Conservation (phyloP, 23 tunicate species). For the Diplosoma virens region DNA sequence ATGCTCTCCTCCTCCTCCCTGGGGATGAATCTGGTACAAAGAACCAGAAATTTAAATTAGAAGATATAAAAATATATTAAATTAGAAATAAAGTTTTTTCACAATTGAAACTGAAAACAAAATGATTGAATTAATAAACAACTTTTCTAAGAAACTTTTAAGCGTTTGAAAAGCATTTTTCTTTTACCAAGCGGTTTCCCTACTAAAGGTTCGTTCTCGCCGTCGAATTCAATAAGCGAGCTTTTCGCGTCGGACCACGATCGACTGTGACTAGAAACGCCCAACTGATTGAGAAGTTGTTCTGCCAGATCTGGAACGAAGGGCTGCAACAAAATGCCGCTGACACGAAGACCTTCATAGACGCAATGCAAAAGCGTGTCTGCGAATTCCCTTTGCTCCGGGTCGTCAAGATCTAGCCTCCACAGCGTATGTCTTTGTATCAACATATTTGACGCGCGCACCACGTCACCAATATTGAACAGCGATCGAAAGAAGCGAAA, state of each 20-base stretch:
- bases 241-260: slow-evolving; percentile 34
- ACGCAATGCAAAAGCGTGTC: slow-evolving; percentile 53
- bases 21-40: no score
- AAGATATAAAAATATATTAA: no score
- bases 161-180: slow-evolving; percentile 19
- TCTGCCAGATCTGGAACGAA: slow-evolving; percentile 44
- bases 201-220: background rate
- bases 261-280: slow-evolving; percentile 23
- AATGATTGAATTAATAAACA: no score
- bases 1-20: no score
- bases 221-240: slow-evolving; percentile 36
- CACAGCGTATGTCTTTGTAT: slow-evolving; percentile 51
- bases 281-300: slow-evolving; percentile 22
- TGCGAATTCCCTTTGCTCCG: slow-evolving; percentile 9
- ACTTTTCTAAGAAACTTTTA: slow-evolving; percentile 15
- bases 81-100: background rate
- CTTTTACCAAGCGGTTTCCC: slow-evolving; percentile 12
- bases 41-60: no score
- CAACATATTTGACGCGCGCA: slow-evolving; percentile 49
- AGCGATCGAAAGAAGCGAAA: slow-evolving; percentile 55
- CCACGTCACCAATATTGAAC: slow-evolving; percentile 33
- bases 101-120: background rate
- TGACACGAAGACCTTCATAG: slow-evolving; percentile 79
- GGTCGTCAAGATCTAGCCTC: slow-evolving; percentile 25
- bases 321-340: slow-evolving; percentile 76